A percentile compares a stretch with the other conserved stretches of the same genome.
These are phyloP conservation scores for Parauchenoglanis punctatus DNA, from an alignment of 2,797 vertebrate species.

Conservation along the genomic window DNA sequence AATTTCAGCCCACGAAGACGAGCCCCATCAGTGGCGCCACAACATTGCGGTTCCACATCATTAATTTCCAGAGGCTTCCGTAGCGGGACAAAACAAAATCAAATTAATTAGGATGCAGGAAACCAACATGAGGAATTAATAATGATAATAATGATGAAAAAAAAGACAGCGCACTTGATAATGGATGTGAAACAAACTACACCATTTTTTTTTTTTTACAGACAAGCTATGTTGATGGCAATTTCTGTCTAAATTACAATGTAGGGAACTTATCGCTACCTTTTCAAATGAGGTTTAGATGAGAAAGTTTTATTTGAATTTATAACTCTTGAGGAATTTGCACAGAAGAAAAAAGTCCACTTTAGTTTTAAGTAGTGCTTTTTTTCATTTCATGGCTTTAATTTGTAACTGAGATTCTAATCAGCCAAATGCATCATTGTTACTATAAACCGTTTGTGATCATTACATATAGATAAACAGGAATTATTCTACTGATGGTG, in stretches of 20 bases:
- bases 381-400: slow-evolving; percentile 13
- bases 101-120: slow-evolving; percentile 86
- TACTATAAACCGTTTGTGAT: neutral
- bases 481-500: neutral
- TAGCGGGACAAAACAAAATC: slow-evolving; percentile 78
- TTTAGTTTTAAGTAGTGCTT: neutral
- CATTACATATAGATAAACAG: neutral
- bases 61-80: slow-evolving; percentile 84
- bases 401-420: neutral
- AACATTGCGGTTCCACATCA: slow-evolving; percentile 79
- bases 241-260: slow-evolving; percentile 77
- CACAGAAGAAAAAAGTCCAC: slow-evolving; percentile 29
- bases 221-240: slow-evolving; percentile 66
- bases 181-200: slow-evolving; percentile 81
- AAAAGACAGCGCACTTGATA: slow-evolving; percentile 73
- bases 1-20: slow-evolving; percentile 75
- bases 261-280: slow-evolving; percentile 69
- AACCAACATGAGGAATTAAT: slow-evolving; percentile 86
- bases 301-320: slow-evolving; percentile 80
- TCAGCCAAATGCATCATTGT: neutral
- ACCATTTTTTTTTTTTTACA: slow-evolving; percentile 71
- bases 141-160: slow-evolving; percentile 67
- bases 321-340: slow-evolving; percentile 65
- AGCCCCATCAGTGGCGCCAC: slow-evolving; percentile 79
- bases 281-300: slow-evolving; percentile 77